Evolutionary conservation across 2,888 invertebrate genomes (phyloP).

Genomic region (Athalia cordata): DNA sequence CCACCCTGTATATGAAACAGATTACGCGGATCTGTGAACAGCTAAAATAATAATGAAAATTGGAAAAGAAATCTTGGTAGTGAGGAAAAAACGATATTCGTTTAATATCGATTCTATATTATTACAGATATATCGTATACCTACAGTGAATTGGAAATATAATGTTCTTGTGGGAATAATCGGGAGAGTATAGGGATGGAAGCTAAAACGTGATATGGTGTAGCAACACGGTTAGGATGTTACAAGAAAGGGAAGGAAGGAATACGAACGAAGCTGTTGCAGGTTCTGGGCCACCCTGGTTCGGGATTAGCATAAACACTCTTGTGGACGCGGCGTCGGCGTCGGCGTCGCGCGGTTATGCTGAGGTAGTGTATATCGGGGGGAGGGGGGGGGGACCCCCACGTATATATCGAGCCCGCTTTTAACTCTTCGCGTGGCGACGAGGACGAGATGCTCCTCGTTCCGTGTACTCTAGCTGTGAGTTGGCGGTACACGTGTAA

Average conservation of each 20-base stretch:
- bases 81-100: no score
- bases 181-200: no score
- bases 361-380: slow-evolving; percentile 10
- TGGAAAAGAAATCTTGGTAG: neutral
- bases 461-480: no score
- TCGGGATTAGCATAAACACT: slow-evolving; percentile 66
- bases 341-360: slow-evolving; percentile 55
- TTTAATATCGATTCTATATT: no score
- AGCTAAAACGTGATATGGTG: neutral
- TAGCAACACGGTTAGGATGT: neutral
- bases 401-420: no score
- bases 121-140: no score
- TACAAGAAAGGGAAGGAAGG: neutral
- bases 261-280: slow-evolving; percentile 15
- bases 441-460: no score
- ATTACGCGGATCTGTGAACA: neutral
- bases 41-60: neutral
- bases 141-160: no score
- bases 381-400: slow-evolving; percentile 50
- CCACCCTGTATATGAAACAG: no score
- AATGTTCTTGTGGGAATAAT: no score
- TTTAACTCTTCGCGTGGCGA: no score
- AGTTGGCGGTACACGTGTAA: slow-evolving; percentile 66
- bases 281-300: slow-evolving; percentile 60
- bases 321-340: slow-evolving; percentile 48